Evolutionary conservation across 2,113 vertebrate genomes (phyloP).

Genomic region (Aplodontia rufa): DNA sequence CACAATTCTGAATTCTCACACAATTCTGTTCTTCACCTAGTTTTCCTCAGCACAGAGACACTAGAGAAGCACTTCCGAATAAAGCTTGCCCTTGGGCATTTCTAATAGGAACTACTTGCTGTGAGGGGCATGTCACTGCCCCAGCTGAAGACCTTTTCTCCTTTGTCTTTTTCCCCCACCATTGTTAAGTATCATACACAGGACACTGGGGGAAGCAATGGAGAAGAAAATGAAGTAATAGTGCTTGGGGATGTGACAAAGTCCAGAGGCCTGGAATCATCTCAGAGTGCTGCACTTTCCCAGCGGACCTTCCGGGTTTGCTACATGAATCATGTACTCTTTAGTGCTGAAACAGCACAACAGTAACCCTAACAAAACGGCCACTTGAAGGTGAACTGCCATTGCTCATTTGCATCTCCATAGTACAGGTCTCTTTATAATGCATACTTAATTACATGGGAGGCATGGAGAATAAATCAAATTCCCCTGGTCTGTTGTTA

Average conservation of each 20-base stretch:
- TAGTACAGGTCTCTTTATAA: conserved; percentile 10
- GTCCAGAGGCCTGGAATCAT: conserved; percentile 39
- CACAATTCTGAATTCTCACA: neutral
- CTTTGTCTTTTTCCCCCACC: neutral
- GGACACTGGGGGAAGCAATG: neutral
- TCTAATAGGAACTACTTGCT: conserved; percentile 10
- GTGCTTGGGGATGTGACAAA: conserved; percentile 40
- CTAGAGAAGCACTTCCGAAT: neutral
- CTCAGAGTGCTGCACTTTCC: conserved; percentile 15
- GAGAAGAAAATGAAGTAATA: conserved; percentile 3
- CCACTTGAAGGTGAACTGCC: neutral
- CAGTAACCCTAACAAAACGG: neutral
- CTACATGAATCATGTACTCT: neutral
- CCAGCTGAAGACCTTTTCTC: neutral
- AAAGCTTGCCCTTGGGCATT: neutral
- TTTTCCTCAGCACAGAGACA: neutral
- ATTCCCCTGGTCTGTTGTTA: neutral
- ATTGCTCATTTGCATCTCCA: neutral
- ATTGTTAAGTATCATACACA: neutral
- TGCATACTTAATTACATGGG: conserved; percentile 3
- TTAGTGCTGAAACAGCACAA: neutral
- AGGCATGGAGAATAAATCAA: conserved; percentile 6
- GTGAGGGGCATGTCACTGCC: neutral
- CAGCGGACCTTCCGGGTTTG: neutral
- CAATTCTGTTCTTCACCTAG: neutral